phyloP scores from a whole-genome alignment of 2,797 vertebrate species.

The Girardinus metallicus region DNA sequence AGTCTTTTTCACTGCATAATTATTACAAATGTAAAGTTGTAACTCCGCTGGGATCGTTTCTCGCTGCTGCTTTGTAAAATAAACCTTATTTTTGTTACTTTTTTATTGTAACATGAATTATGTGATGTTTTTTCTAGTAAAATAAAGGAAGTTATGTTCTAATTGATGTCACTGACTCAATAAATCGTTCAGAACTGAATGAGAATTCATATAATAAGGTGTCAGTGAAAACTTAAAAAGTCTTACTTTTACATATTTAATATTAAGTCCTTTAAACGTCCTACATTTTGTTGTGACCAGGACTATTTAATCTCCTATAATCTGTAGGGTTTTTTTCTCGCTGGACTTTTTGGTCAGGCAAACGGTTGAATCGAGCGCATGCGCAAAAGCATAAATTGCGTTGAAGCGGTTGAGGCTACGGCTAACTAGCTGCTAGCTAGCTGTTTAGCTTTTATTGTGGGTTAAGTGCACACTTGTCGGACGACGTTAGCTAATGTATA shows the following conservation, averaged over 20 bases:
- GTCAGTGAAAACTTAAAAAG: background rate
- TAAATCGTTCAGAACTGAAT: background rate
- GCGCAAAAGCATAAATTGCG: background rate
- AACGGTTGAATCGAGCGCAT: background rate
- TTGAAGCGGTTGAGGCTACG: background rate
- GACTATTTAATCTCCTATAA: background rate
- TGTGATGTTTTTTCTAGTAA: constrained; percentile 29
- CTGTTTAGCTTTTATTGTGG: background rate
- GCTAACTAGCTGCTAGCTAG: background rate
- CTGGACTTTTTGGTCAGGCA: background rate
- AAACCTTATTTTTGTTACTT: background rate
- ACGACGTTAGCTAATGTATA: background rate
- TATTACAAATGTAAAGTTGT: background rate
- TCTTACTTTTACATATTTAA: background rate
- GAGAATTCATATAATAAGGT: background rate
- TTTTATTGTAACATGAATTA: constrained; percentile 8
- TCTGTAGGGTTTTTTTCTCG: background rate
- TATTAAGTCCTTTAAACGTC: background rate
- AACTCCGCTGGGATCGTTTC: background rate
- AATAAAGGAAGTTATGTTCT: constrained; percentile 21
- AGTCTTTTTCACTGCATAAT: background rate
- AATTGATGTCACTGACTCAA: background rate
- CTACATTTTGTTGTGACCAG: background rate
- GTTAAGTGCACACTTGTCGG: too few relatives aligned
- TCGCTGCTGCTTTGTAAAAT: constrained; percentile 1